phyloP scores from a whole-genome alignment of 2,888 invertebrate species.

The Tetragonula carbonaria region DNA sequence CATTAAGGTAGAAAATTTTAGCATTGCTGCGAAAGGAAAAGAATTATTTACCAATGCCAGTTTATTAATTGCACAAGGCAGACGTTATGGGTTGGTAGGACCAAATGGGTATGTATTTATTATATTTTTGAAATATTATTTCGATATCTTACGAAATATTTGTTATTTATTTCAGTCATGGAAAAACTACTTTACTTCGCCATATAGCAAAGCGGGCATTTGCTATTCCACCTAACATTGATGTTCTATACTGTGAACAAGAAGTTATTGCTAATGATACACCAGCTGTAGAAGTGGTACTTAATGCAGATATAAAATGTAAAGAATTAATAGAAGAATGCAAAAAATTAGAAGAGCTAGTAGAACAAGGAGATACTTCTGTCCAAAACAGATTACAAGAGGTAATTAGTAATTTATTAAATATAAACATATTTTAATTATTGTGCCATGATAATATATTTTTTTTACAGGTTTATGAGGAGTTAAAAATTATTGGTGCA shows the following conservation, averaged over 20 bases:
- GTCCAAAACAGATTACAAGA: slow-evolving; percentile 93
- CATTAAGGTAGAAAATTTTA: slow-evolving; percentile 99
- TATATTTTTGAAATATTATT: not conserved
- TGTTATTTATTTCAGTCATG: slow-evolving; percentile 89
- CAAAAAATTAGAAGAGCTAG: slow-evolving; percentile 91
- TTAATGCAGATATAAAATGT: slow-evolving; percentile 96
- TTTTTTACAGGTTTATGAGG: slow-evolving; percentile 91
- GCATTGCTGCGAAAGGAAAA: slow-evolving; percentile 98
- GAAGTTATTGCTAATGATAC: slow-evolving; percentile 98
- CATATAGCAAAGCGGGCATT: slow-evolving; percentile 96
- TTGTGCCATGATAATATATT: not conserved
- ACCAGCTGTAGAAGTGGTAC: slow-evolving; percentile 96
- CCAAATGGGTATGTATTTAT: slow-evolving; percentile 92
- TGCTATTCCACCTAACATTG: slow-evolving; percentile 97
- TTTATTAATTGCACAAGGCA: slow-evolving; percentile 95
- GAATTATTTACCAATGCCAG: slow-evolving; percentile 98
- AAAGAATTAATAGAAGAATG: slow-evolving; percentile 92
- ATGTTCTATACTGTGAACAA: slow-evolving; percentile 98
- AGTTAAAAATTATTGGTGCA: slow-evolving; percentile 97
- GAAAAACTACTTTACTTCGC: slow-evolving; percentile 97
- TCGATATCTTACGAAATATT: not conserved
- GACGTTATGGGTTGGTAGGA: slow-evolving; percentile 98
- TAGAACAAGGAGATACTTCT: slow-evolving; percentile 89
- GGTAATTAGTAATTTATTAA: slow-evolving; percentile 71
- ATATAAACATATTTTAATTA: not conserved